Evolutionary conservation across 2,797 vertebrate genomes (phyloP).

Genomic region (Ceyx erithaca): DNA sequence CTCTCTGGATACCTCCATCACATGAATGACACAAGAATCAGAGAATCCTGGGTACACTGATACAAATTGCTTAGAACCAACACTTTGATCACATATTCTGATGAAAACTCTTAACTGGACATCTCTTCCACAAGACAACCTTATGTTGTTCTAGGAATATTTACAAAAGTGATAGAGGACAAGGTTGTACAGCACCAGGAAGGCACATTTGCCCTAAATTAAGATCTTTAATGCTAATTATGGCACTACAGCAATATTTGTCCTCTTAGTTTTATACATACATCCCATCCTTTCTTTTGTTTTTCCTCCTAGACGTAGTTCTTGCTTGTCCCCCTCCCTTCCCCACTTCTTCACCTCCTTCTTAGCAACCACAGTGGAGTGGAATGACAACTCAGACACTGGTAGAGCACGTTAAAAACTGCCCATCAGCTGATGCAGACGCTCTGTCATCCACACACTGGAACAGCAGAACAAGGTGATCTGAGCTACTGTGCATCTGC

Average conservation of each 20-base stretch:
- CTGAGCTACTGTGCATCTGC: not conserved
- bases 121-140: not conserved
- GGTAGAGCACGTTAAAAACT: rapidly evolving
- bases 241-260: no score
- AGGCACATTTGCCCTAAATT: not conserved
- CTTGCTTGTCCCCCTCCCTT: rapidly evolving
- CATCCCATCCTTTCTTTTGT: not conserved
- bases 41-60: not conserved
- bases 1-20: not conserved
- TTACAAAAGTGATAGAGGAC: no score
- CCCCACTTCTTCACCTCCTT: no score
- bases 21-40: not conserved
- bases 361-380: rapidly evolving
- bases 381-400: rapidly evolving
- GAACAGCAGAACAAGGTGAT: rapidly evolving
- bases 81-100: not conserved
- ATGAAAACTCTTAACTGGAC: not conserved
- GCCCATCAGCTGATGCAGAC: not conserved
- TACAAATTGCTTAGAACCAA: not conserved
- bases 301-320: not conserved
- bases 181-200: not conserved
- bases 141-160: not conserved
- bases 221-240: not conserved
- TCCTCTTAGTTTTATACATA: not conserved
- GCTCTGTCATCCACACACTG: not conserved